Evolutionary conservation across 2,113 vertebrate genomes (phyloP).

Genomic region (Daphoenositta chrysoptera): DNA sequence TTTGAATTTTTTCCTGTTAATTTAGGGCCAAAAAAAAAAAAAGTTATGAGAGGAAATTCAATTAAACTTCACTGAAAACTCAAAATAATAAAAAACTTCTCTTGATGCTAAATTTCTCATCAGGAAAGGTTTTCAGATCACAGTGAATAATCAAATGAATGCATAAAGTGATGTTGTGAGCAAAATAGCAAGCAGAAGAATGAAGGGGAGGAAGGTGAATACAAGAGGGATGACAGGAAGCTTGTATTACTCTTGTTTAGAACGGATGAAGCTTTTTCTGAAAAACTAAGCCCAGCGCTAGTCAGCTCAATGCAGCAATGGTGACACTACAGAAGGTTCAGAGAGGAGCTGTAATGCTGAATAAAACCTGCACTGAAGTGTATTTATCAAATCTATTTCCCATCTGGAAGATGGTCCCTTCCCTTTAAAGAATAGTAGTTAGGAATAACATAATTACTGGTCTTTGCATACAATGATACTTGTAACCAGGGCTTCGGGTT

Average conservation of each 20-base stretch:
- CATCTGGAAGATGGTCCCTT: background rate
- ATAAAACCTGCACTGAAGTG: background rate
- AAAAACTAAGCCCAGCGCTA: background rate
- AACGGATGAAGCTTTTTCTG: background rate
- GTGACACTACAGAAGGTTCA: background rate
- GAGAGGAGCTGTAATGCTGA: background rate
- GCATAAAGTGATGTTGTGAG: background rate
- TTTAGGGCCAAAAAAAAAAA: background rate
- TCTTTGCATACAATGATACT: background rate
- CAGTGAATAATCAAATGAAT: background rate
- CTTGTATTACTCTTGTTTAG: background rate
- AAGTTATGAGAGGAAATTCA: background rate
- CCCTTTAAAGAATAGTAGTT: background rate
- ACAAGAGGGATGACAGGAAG: background rate
- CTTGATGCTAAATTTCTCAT: background rate
- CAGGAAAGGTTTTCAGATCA: background rate
- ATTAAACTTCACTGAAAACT: background rate
- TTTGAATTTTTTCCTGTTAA: background rate
- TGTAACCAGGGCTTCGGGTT: background rate
- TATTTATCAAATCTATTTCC: background rate
- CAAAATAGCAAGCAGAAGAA: background rate
- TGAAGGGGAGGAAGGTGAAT: background rate
- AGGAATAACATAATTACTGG: background rate
- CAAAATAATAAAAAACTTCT: background rate
- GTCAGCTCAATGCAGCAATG: background rate